Evolutionary conservation across 2,113 vertebrate species (phyloP).

Genomic region (Neogobius melanostomus): DNA sequence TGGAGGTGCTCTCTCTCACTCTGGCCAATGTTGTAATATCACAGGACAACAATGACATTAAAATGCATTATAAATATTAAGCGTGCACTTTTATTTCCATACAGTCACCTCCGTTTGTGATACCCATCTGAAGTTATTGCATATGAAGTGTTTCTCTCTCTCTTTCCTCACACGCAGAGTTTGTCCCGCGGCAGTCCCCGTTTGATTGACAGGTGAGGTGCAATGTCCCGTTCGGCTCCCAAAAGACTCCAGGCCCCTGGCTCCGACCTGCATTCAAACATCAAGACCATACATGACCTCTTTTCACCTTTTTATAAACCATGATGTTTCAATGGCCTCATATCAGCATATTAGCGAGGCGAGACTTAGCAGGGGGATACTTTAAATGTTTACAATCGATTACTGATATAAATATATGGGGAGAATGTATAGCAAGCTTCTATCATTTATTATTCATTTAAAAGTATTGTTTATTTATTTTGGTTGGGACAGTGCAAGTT

Average conservation of each 20-base stretch:
- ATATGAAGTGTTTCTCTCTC: neutral
- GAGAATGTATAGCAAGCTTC: too few relatives aligned
- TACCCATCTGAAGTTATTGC: neutral
- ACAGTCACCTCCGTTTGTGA: neutral
- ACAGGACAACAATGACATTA: neutral
- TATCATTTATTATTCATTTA: too few relatives aligned
- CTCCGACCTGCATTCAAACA: neutral
- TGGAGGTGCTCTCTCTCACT: too few relatives aligned
- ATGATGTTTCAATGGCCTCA: too few relatives aligned
- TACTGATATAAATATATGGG: too few relatives aligned
- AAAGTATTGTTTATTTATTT: too few relatives aligned
- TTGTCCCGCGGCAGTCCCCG: neutral
- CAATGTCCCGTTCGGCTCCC: neutral
- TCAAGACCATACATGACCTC: neutral
- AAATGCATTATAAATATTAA: constrained; percentile 12
- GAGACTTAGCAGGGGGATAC: too few relatives aligned
- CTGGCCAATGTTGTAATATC: neutral
- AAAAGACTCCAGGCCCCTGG: neutral
- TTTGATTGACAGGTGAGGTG: constrained; percentile 6
- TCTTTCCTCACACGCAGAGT: neutral
- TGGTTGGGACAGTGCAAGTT: too few relatives aligned
- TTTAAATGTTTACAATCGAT: too few relatives aligned
- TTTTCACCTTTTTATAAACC: neutral
- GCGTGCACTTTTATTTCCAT: neutral
- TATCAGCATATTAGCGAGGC: too few relatives aligned